Evolutionary conservation across 2,888 invertebrate species (phyloP), one percentile per base, ranked within the genome.

Genomic region (Eupithecia tripunctaria): DNA sequence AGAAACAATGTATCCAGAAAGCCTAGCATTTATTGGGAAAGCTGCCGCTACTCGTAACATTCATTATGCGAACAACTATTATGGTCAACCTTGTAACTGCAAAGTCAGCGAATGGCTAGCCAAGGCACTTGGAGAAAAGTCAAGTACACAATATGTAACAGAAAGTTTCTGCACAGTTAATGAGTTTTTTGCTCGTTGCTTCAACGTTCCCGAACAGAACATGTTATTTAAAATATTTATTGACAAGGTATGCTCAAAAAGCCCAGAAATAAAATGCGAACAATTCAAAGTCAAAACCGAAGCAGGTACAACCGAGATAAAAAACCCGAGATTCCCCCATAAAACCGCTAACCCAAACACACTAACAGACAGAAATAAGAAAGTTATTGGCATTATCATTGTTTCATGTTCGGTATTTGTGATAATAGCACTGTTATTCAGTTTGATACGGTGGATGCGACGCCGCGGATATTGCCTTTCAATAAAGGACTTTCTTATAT

Each of bases 161-260:
- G 95, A 96, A 67, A 96, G 96, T 83, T 96, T 93, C 81, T 97
- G 97, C 84, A 94, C 95, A 0, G 95, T 97, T 0, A 94, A 95
- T 72, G 89, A 94, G 72, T 88, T 95, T 60, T 89, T 96, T 27
- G 95, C 96, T 5, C 91, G 93, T 59, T 97, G 97, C 84, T 96
- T 96, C 82, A 95, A 96, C 75, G 91, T 96, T 10, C 95, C 95
- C 0, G 95, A 96, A 79, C 96, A 96, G 63, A 95, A 96, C 74
- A 95, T 96, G 84, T 86, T 95, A 70, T 95, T 96, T 83, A 85
- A 92, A 60, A 96, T 96, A 80, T 97, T 96, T 83, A 95, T 95
- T 0, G 92, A 95, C 60, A 89, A 95, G 63, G 95, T 96, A 21
- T 97, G 97, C 81, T 92, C 88, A 6, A 91, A 91, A 10, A 89